Conservation (phyloP, 2,888 invertebrate species). For the Cenopis cana region DNA sequence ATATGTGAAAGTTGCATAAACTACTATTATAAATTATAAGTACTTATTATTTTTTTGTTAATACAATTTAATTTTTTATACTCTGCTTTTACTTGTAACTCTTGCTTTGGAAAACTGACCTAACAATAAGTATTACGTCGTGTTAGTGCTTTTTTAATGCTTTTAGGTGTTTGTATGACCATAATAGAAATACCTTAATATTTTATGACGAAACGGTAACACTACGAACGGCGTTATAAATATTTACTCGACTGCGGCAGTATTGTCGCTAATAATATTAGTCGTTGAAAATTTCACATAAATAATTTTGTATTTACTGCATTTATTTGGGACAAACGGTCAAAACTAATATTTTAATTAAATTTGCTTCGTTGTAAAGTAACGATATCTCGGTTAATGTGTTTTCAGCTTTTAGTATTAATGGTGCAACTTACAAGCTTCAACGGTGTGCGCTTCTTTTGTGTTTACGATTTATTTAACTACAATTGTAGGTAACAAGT, state of each 20-base stretch:
- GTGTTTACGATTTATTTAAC: constrained; percentile 41
- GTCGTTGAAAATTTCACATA: neutral
- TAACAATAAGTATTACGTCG: neutral
- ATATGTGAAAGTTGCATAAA: too few species aligned
- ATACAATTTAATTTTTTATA: neutral
- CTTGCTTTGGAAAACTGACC: constrained; percentile 22
- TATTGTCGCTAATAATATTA: neutral
- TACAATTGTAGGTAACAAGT: constrained; percentile 40
- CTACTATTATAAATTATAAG: neutral
- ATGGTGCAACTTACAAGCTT: constrained; percentile 56
- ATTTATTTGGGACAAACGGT: constrained; percentile 1
- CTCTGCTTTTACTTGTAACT: constrained; percentile 21
- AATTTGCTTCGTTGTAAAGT: neutral
- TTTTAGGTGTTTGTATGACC: neutral
- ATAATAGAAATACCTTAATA: neutral
- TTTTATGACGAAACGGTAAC: neutral
- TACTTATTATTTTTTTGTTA: neutral
- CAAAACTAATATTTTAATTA: neutral
- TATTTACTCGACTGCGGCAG: constrained; percentile 3
- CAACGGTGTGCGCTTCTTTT: constrained; percentile 54
- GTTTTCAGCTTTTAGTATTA: constrained; percentile 49
- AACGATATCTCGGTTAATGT: constrained; percentile 25
- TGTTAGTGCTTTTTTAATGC: neutral
- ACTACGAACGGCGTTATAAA: neutral
- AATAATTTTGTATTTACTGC: neutral